phyloP scores from a whole-genome alignment of 1,140 invertebrate species.

The Drosophila sp. region DNA sequence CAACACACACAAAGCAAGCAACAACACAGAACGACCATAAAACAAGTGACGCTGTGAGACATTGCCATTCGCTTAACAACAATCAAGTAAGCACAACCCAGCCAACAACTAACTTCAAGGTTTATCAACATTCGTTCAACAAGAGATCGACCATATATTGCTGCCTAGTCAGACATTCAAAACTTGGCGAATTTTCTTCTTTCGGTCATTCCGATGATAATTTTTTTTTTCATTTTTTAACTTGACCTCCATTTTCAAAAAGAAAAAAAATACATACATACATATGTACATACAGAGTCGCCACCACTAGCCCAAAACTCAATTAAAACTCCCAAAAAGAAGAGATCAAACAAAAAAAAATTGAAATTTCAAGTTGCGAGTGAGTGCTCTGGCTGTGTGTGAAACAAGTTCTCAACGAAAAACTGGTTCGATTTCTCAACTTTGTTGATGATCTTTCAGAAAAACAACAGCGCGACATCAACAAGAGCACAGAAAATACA shows the following conservation, averaged over 20 bases:
- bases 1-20: constrained; percentile 12
- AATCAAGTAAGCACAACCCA: constrained; percentile 11
- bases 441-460: constrained; percentile 37
- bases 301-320: constrained; percentile 43
- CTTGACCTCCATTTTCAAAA: constrained; percentile 63
- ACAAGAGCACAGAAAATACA: constrained; percentile 23
- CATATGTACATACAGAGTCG: too few species aligned
- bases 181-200: constrained; percentile 62
- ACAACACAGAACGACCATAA: constrained; percentile 51
- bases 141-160: constrained; percentile 23
- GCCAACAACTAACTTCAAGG: constrained; percentile 54
- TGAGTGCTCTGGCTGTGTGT: constrained; percentile 9
- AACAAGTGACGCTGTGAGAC: constrained; percentile 67
- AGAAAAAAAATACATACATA: too few species aligned
- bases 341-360: constrained; percentile 12
- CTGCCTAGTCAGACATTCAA: background rate
- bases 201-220: constrained; percentile 45
- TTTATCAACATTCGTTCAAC: constrained; percentile 43
- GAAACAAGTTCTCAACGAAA: constrained; percentile 68
- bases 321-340: constrained; percentile 62
- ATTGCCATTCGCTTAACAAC: constrained; percentile 47
- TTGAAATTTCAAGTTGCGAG: constrained; percentile 18
- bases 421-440: constrained; percentile 70
- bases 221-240: constrained; percentile 33
- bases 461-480: constrained; percentile 13